Evolutionary conservation across 2,797 vertebrate genomes (phyloP).

Genomic region (Dendrocincla fuliginosa): DNA sequence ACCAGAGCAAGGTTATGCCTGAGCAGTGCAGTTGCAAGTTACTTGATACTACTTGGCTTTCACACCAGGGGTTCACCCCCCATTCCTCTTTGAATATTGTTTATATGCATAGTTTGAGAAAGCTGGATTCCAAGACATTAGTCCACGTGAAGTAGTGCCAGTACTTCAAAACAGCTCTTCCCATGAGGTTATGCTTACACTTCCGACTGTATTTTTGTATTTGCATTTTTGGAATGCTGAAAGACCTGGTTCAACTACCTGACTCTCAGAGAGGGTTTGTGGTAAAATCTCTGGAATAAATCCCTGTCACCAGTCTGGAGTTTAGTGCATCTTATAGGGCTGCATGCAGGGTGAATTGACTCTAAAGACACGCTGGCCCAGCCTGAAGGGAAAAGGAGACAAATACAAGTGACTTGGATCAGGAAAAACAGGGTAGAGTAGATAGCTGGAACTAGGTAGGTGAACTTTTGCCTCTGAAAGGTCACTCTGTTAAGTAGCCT

Average conservation of each 20-base stretch:
- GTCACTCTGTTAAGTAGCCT: background rate
- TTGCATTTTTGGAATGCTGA: background rate
- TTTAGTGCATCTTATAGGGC: background rate
- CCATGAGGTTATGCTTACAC: background rate
- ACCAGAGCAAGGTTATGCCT: background rate
- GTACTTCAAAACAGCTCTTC: background rate
- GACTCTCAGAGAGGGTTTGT: background rate
- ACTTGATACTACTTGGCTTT: background rate
- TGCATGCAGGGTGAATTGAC: background rate
- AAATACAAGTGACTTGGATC: background rate
- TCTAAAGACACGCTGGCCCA: background rate
- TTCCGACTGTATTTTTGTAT: background rate
- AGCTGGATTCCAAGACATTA: background rate
- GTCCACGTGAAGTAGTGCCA: background rate
- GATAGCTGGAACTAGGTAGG: background rate
- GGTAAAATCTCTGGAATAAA: background rate
- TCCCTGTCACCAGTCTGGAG: background rate
- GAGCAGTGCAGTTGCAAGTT: background rate
- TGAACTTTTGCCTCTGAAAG: background rate
- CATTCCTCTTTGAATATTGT: background rate
- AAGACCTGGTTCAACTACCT: background rate
- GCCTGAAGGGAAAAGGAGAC: background rate
- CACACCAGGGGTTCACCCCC: background rate
- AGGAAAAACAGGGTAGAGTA: background rate
- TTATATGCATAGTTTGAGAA: fast-evolving